Base-by-base conservation (phyloP, 2,113 vertebrate genomes). In the Hipposideros armiger region DNA sequence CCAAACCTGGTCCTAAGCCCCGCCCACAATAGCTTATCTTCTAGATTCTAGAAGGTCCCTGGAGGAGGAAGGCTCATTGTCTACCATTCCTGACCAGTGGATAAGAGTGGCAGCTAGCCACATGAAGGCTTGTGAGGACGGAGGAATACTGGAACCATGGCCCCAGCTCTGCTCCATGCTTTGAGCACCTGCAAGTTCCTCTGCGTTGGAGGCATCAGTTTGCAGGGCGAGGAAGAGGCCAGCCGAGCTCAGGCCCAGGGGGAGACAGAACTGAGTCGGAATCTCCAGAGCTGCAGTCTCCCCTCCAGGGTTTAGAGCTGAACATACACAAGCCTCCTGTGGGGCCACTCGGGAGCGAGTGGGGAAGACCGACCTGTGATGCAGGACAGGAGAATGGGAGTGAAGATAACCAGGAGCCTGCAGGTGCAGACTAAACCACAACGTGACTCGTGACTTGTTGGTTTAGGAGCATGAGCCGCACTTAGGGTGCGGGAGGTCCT, bases 391-490 rank as follows among this genome's bases (percentile, higher is more conserved):
- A 11, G 62, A n/a, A 45, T 4, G 62, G n/a, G 60, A 3, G 5
- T 17, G 58, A 24, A 2, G n/a, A 10, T 13, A 58, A 45, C 26
- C n/a, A 3, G 14, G 11, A 42, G 54, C 6, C 42, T 8, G 45
- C 5, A 54, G 24, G 17, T 32, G 10, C 4, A 1, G 0, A 3
- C 17, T 0, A 3, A 0, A 0, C 0, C 1, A 0, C 19, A 64
- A 30, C 0, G 1, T 0, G 94, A 95, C 97, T 98, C 90, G 95
- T 0, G 94, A 95, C 97, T 98, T 88, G 95, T 98, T 98, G 98
- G 97, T 98, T 97, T 98, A 98, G 97, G 97, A 96, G 97, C 97
- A 97, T 97, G 98, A 98, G 97, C 98, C 98, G 98, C 95, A 90
- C 98, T 98, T 98, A 88, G 98, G 97, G 97, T 98, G 96, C 84